phyloP scores from a whole-genome alignment of 2,888 invertebrate species.

The Epicampocera succincta region DNA sequence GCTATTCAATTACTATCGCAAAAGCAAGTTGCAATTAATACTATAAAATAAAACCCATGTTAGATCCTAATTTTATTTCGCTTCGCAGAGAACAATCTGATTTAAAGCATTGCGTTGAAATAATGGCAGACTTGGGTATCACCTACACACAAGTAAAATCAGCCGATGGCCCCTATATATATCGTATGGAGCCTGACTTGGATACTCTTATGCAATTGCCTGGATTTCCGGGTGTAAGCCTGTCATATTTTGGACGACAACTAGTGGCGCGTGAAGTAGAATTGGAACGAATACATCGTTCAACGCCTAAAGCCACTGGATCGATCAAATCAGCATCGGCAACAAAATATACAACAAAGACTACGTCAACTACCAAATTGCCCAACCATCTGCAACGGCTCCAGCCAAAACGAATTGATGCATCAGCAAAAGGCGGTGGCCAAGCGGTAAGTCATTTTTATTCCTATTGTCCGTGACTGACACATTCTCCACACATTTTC shows the following conservation, averaged over 20 bases:
- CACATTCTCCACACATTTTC: conserved; percentile 8
- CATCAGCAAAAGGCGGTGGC: conserved; percentile 76
- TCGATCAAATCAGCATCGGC: conserved; percentile 63
- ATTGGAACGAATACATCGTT: conserved; percentile 87
- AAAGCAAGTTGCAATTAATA: conserved; percentile 74
- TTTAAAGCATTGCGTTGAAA: conserved; percentile 87
- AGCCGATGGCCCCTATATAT: conserved; percentile 88
- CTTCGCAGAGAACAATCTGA: conserved; percentile 82
- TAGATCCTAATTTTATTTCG: not conserved
- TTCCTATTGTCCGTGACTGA: conserved; percentile 40
- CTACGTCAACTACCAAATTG: conserved; percentile 75
- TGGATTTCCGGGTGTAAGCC: conserved; percentile 77
- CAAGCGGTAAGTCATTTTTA: conserved; percentile 74
- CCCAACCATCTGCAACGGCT: conserved; percentile 89
- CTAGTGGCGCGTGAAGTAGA: conserved; percentile 92
- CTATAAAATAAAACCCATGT: not conserved
- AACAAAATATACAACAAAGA: conserved; percentile 4
- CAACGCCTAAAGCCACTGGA: conserved; percentile 76
- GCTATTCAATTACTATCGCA: conserved; percentile 79
- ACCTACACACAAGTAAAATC: conserved; percentile 91
- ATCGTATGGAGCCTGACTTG: conserved; percentile 89
- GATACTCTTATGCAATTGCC: conserved; percentile 83
- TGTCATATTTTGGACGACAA: conserved; percentile 89
- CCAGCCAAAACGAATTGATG: conserved; percentile 83
- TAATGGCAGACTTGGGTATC: conserved; percentile 95